Conservation (phyloP, 2,888 invertebrate species). For the Chesias legatella region DNA sequence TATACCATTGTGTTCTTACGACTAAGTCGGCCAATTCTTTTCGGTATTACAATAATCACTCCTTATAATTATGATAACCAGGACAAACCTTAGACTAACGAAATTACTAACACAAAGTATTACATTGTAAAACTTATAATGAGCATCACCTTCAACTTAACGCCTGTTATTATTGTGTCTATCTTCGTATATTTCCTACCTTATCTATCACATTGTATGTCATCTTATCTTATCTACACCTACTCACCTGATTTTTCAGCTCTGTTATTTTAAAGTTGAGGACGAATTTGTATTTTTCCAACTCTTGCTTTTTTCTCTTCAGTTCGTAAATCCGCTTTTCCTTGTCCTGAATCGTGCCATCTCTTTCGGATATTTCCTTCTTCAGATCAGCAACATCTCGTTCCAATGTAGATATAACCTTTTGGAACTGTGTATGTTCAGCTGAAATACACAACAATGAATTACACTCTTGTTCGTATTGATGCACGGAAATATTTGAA, state of each 20-base stretch:
- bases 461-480: too few species aligned
- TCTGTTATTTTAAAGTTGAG: slow-evolving; percentile 94
- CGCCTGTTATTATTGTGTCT: too few species aligned
- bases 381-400: slow-evolving; percentile 89
- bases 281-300: slow-evolving; percentile 95
- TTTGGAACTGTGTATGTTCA: slow-evolving; percentile 87
- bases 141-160: too few species aligned
- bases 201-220: slow-evolving; percentile 4
- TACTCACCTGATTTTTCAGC: slow-evolving; percentile 84
- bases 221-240: slow-evolving; percentile 5
- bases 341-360: slow-evolving; percentile 90
- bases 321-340: slow-evolving; percentile 91
- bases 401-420: slow-evolving; percentile 85
- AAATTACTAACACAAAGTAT: too few species aligned
- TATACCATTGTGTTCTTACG: too few species aligned
- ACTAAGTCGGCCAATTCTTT: too few species aligned
- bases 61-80: too few species aligned
- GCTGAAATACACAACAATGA: slow-evolving; percentile 44
- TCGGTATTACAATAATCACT: too few species aligned
- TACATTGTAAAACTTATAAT: too few species aligned
- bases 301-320: slow-evolving; percentile 90
- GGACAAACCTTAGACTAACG: too few species aligned
- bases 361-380: slow-evolving; percentile 91
- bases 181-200: too few species aligned
- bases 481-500: too few species aligned